Evolutionary conservation across 2,797 vertebrate species (phyloP), one percentile per base, ranked within the genome.

Genomic region (Lagocephalus sceleratus): DNA sequence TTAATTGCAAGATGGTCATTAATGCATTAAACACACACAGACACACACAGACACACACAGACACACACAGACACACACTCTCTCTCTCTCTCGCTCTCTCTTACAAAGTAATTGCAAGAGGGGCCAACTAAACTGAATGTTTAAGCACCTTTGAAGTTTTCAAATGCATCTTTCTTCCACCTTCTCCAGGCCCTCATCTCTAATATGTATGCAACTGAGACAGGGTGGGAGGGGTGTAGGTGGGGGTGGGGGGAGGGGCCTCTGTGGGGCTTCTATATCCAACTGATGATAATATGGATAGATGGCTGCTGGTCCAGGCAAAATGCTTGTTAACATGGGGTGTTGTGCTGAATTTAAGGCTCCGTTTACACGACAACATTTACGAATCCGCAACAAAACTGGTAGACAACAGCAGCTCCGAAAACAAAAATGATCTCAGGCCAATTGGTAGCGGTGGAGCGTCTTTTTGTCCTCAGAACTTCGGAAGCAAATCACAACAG

Each of bases 111-210:
- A 85, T 77, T 69, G 49, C 51, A 60, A 61, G 60, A 71, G 59
- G 0, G 46, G 55, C 41, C 75, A 76, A 79, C 73, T 73, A 71
- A 77, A 79, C 72, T 57, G 60, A 81, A 76, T 81, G 68, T 71
- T 55, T 54, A 61, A 65, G 57, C 57, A 19, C 55, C 79, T 86
- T 85, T 84, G 75, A 86, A 73, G 78, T 83, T 67, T 60, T 66
- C 58, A 57, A 58, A 60, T 70, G 62, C 14, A 75, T 70, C 46
- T 56, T 51, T 66, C 57, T 63, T 71, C 58, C 55, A 66, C 39
- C 50, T 50, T 32, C 38, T 69, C 51, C 60, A 65, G 51, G 71
- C 71, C 60, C 17, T 66, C 51, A 49, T 45, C 61, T 22, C 9
- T 50, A 57, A 60, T 53, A 22, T 25, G 25, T 11, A 20, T 43